These are phyloP conservation scores for Conus canariensis DNA, from an alignment of 2,888 invertebrate species.

Conservation along the genomic window DNA sequence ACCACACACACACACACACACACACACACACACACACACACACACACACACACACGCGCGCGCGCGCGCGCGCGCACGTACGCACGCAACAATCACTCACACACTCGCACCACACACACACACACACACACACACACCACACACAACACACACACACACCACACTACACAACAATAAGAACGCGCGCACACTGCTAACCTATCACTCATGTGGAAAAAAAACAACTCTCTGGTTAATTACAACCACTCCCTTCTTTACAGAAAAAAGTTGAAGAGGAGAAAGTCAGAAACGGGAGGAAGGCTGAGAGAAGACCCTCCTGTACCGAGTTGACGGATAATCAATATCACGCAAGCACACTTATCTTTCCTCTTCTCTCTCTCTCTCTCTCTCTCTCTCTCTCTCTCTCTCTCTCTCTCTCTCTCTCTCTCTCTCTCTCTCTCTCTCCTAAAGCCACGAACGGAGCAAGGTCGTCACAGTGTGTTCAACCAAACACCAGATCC, in stretches of 20 bases:
- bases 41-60: neutral
- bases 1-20: neutral
- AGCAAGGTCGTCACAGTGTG: neutral
- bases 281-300: too few species aligned
- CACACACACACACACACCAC: neutral
- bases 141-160: constrained; percentile 1
- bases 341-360: too few species aligned
- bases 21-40: constrained; percentile 9
- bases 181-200: too few species aligned
- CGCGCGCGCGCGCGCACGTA: neutral
- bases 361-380: neutral
- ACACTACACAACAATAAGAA: neutral
- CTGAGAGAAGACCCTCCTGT: too few species aligned
- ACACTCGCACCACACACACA: too few species aligned
- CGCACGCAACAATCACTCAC: neutral
- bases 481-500: neutral
- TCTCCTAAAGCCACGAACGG: neutral
- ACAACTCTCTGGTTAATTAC: too few species aligned
- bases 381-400: constrained; percentile 14
- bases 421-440: neutral
- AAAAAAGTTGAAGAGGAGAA: too few species aligned
- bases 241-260: too few species aligned
- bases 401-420: constrained; percentile 18
- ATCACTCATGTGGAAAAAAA: too few species aligned
- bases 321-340: too few species aligned